Percentiles rank a stretch among this genome's conserved stretches.
These are phyloP conservation scores for Drosophila orosa DNA, from an alignment of 1,140 invertebrate species.

Conservation along the genomic window DNA sequence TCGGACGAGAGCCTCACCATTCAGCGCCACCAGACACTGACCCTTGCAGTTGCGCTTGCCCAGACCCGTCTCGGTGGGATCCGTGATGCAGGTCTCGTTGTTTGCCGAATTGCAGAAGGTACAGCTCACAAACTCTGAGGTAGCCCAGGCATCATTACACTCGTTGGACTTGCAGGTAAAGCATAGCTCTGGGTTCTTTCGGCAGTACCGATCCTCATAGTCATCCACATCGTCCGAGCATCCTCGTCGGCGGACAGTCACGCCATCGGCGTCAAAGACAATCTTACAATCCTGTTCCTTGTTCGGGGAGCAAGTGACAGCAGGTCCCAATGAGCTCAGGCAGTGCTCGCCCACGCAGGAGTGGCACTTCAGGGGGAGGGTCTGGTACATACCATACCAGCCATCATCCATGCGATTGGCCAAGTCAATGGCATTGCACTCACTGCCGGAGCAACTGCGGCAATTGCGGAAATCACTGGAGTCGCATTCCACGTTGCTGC, in stretches of 20 bases:
- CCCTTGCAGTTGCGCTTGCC: constrained; percentile 56
- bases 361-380: constrained; percentile 67
- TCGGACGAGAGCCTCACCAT: constrained; percentile 50
- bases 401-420: constrained; percentile 63
- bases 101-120: constrained; percentile 64
- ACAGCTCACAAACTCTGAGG: constrained; percentile 55
- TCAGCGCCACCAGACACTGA: constrained; percentile 68
- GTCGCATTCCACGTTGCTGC: constrained; percentile 60
- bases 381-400: constrained; percentile 70
- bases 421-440: constrained; percentile 76
- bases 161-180: constrained; percentile 77
- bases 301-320: constrained; percentile 46
- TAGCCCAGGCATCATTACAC: constrained; percentile 72
- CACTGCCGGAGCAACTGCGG: constrained; percentile 60
- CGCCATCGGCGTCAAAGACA: constrained; percentile 65
- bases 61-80: constrained; percentile 36
- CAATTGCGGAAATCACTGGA: constrained; percentile 61
- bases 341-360: constrained; percentile 69
- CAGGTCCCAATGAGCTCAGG: constrained; percentile 59
- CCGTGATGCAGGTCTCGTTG: constrained; percentile 42
- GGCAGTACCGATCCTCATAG: constrained; percentile 71
- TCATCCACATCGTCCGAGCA: constrained; percentile 76
- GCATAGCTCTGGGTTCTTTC: constrained; percentile 57
- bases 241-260: constrained; percentile 61
- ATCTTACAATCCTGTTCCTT: constrained; percentile 72